A percentile compares a stretch with the other conserved stretches of the same genome.
These are phyloP conservation scores for Epizoanthus rinbou DNA, from an alignment of 92 coral and sea anemone genomes.

Conservation along the genomic window DNA sequence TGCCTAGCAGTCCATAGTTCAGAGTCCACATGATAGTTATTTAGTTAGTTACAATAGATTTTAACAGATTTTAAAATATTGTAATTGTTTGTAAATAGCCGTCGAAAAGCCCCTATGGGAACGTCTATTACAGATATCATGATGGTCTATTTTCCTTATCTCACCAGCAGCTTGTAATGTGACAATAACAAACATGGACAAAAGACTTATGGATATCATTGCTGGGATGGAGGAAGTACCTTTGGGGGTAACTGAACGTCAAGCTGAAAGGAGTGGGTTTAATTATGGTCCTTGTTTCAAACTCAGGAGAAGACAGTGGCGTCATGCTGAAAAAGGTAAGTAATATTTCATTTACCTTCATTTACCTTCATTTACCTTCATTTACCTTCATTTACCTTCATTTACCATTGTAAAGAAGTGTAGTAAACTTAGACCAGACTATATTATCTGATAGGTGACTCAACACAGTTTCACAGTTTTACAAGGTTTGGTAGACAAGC, in stretches of 20 bases:
- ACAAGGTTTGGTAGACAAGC: no score
- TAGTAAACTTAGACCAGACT: background rate
- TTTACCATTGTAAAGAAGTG: background rate
- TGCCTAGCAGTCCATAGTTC: no score
- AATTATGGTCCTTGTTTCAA: constrained; percentile 73
- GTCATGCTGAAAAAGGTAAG: background rate
- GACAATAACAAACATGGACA: background rate
- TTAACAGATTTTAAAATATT: no score
- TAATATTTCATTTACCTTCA: background rate
- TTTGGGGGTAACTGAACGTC: constrained; percentile 44
- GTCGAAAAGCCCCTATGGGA: no score
- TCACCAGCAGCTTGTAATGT: background rate
- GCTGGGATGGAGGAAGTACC: constrained; percentile 51
- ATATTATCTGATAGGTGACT: background rate
- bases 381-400: background rate
- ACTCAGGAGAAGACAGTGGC: constrained; percentile 64
- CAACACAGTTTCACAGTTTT: background rate
- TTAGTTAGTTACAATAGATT: no score
- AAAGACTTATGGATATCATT: constrained; percentile 1
- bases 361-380: no score
- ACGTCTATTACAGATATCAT: no score
- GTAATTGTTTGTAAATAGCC: no score
- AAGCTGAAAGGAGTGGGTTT: constrained; percentile 49
- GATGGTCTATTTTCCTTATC: no score
- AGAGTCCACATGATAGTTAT: no score